These are phyloP conservation scores for Gallinago undulata DNA, from an alignment of 2,113 vertebrate species.

Conservation along the genomic window DNA sequence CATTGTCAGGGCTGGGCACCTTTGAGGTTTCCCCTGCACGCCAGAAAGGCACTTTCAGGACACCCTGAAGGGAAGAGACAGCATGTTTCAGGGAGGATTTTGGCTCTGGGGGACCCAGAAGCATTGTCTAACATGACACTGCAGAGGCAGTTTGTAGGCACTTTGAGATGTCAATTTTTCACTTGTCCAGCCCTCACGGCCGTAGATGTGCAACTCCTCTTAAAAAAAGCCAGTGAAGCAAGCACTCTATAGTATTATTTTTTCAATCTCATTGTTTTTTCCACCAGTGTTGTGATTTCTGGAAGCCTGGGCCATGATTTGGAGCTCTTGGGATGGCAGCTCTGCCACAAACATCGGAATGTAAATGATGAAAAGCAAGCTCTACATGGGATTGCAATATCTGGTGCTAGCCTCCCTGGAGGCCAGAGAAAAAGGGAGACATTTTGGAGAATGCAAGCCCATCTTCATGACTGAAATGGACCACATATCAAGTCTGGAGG, in stretches of 20 bases:
- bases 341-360: rapidly evolving
- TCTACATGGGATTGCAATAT: not conserved
- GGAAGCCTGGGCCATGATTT: not conserved
- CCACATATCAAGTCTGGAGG: not conserved
- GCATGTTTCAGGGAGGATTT: not conserved
- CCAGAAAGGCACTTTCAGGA: slow-evolving; percentile 35
- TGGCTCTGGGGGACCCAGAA: slow-evolving; percentile 40
- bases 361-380: not conserved
- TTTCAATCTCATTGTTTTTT: not conserved
- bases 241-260: not conserved
- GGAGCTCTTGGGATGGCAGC: not conserved
- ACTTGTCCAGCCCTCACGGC: not conserved
- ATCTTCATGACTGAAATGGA: not conserved
- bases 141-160: not conserved
- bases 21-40: slow-evolving; percentile 30
- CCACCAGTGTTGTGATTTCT: not conserved
- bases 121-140: slow-evolving; percentile 59
- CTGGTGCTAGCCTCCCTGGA: not conserved
- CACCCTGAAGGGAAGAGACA: not conserved
- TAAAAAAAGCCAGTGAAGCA: not conserved
- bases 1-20: slow-evolving; percentile 48
- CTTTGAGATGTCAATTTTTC: not conserved
- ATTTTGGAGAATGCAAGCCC: not conserved
- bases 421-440: not conserved
- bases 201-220: slow-evolving; percentile 6